Evolutionary conservation across 2,797 vertebrate species (phyloP), one percentile per base, ranked within the genome.

Genomic region (Remorina albescens): DNA sequence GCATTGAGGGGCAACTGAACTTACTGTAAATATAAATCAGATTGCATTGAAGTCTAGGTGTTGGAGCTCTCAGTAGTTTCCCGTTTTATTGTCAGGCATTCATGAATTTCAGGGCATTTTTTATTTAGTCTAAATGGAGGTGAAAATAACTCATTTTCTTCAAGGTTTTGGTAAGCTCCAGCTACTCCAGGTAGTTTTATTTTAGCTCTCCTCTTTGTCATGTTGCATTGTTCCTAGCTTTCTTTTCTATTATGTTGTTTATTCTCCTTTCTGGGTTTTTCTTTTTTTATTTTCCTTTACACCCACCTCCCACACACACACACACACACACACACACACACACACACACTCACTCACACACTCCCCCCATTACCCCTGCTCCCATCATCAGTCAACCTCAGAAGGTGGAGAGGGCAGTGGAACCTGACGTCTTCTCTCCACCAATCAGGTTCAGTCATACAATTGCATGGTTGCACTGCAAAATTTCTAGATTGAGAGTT

Each of bases 381-480:
- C 16, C 55, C 13, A 8, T 58, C 51, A 67, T n/a, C 73, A 91
- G 93, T 89, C 91, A 93, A 83, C 91, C 92, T 73, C 86, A 89
- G 88, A 90, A 88, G 86, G 92, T 92, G 86, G 91, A 89, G 82
- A 91, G 86, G 77, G 41, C 82, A 32, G 82, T 86, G 64, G 93
- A 95, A 60, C 89, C 93, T 0, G 94, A 95, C 49, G 94, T 95
- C 90, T 95, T 95, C 90, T 91, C 91, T 84, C 91, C 92, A 75
- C 86, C 86, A 0, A 83, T 65, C 93, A 95, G 94, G 94, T 95
- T 89, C 78, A 85, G 76, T 90, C 63, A 37, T 59, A 4, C 5
- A 8, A n/a, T 6, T 86, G 93, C 92, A 93, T 91, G 91, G 55
- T 82, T 75, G 69, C 76, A 49, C 64, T 54, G 71, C 16, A 23